Evolutionary conservation across 1,140 invertebrate genomes (phyloP), one percentile per base, ranked within the genome.

Genomic region (Drosophila repleta): DNA sequence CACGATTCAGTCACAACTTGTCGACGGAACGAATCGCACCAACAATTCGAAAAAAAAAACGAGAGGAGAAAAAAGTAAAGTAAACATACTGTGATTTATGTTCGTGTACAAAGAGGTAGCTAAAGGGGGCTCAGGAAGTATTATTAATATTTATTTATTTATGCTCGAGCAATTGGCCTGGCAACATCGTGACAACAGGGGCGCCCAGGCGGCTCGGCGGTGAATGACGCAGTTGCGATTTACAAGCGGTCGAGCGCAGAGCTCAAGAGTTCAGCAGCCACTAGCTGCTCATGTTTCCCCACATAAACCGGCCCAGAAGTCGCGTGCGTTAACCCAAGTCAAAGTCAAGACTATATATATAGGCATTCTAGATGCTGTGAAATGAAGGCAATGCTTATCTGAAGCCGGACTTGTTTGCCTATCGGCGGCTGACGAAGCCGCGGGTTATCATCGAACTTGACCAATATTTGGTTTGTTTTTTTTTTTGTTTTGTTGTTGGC

Each of bases 371-470:
- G 32, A 35, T 35, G 32, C 32, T 35, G 6, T 35, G 32, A 43
- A 43, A 1, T 43, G 39, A 43, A 43, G 39, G 32, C 32, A 35
- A 17, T 6, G 6, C 39, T 43, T 17, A 56, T 70, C 43, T 41
- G 32, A 51, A 77, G 74, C 81, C 81, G 82, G 81, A 84, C 82
- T 18, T 46, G 21, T 24, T 7, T 32, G 69, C 11, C 87, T 82
- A 85, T 85, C 81, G 72, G 15, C 29, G 45, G 41, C 55, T 80
- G 77, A 81, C 62, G 74, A 74, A 81, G 63, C 39, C 41, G 58
- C 41, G 64, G 81, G 81, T 85, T 85, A 87, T 85, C 81, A 60
- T 3, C 26, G 43, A 35, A 57, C 39, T 72, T 72, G 83, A 75
- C 78, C 72, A 79, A 82, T 81, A 88, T 70, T 73, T 52, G 26